These are phyloP conservation scores for Ctenopoma multispine DNA, from an alignment of 2,797 vertebrate species.

Conservation along the genomic window DNA sequence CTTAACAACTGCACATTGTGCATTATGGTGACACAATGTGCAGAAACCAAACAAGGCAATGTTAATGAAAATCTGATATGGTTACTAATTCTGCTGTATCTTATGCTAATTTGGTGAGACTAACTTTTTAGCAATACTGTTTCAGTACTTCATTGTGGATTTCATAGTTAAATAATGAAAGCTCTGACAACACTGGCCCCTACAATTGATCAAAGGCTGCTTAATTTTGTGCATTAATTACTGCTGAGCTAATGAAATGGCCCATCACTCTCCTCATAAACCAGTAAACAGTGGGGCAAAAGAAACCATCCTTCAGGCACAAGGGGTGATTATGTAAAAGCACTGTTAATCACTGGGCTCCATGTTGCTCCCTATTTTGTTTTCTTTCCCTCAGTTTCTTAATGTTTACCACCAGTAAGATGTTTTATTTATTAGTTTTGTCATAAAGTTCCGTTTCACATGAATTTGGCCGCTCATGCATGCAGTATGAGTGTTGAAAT, in stretches of 20 bases:
- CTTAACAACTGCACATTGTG: conserved; percentile 35
- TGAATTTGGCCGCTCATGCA: conserved; percentile 87
- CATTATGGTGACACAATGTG: conserved; percentile 35
- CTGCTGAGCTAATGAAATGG: conserved; percentile 76
- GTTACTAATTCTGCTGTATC: not conserved
- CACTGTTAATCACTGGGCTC: conserved; percentile 70
- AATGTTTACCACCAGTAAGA: conserved; percentile 85
- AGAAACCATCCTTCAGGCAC: conserved; percentile 75
- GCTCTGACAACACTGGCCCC: conserved; percentile 51
- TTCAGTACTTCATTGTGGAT: conserved; percentile 36
- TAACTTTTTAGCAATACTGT: conserved; percentile 34
- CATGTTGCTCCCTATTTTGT: conserved; percentile 65
- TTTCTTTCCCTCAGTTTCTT: conserved; percentile 74
- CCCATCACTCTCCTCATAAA: conserved; percentile 80
- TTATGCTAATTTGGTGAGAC: conserved; percentile 13
- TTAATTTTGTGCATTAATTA: conserved; percentile 79
- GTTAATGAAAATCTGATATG: conserved; percentile 27
- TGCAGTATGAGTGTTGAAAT: conserved; percentile 91
- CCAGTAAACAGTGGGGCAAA: conserved; percentile 77
- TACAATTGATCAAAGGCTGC: conserved; percentile 76
- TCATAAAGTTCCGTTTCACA: conserved; percentile 87
- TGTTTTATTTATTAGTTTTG: conserved; percentile 91
- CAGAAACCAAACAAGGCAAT: conserved; percentile 10
- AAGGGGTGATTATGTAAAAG: conserved; percentile 71
- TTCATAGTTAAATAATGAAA: conserved; percentile 59